Conservation (phyloP, 2,888 invertebrate species). For the Zele albiditarsus region DNA sequence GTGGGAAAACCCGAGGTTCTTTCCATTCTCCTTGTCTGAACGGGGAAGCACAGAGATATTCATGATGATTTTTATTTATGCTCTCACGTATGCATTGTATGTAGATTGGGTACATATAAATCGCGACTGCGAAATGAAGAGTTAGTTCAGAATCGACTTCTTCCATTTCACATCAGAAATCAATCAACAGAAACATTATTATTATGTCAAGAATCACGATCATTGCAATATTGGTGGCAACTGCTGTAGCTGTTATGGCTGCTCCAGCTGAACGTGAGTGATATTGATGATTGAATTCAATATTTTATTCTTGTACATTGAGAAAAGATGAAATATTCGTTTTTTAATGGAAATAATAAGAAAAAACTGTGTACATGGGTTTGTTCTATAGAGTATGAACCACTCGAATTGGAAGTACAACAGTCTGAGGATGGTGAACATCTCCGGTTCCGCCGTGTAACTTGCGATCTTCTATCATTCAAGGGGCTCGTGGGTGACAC, state of each 20-base stretch:
- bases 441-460: constrained; percentile 62
- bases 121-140: neutral
- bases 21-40: too few relatives aligned
- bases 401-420: constrained; percentile 10
- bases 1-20: too few relatives aligned
- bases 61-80: neutral
- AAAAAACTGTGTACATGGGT: neutral
- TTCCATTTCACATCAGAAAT: neutral
- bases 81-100: neutral
- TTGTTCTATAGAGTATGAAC: constrained; percentile 27
- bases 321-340: neutral
- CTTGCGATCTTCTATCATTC: constrained; percentile 61
- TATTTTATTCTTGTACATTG: neutral
- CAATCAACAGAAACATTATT: neutral
- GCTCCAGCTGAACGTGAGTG: constrained; percentile 41
- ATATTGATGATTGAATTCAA: neutral
- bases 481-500: constrained; percentile 55
- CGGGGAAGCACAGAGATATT: neutral
- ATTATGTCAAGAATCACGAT: constrained; percentile 48
- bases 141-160: neutral
- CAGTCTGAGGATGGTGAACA: constrained; percentile 56
- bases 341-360: neutral
- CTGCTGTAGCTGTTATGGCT: constrained; percentile 39
- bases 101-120: neutral
- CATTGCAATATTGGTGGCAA: constrained; percentile 41